Conservation (phyloP, 2,888 invertebrate species). For the Scaptomyza polygonia region DNA sequence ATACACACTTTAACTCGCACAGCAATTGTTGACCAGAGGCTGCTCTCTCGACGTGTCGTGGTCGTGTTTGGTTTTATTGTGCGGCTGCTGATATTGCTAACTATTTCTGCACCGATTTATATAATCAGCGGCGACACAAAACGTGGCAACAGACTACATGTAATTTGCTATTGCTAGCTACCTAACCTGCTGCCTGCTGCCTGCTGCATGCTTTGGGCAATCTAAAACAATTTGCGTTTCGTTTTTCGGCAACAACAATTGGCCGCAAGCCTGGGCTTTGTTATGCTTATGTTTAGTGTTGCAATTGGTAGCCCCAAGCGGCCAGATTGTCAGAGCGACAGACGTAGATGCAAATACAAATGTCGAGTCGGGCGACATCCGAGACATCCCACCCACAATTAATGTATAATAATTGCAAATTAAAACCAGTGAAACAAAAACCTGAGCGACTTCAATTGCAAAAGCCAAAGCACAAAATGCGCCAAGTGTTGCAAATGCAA, state of each 20-base stretch:
- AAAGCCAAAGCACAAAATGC: constrained; percentile 51
- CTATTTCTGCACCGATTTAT: constrained; percentile 69
- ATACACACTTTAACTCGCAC: constrained; percentile 32
- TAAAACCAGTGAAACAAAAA: constrained; percentile 57
- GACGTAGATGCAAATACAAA: constrained; percentile 9
- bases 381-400: constrained; percentile 76
- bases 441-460: constrained; percentile 63
- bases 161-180: constrained; percentile 56
- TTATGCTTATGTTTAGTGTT: constrained; percentile 35
- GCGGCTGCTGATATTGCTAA: constrained; percentile 41
- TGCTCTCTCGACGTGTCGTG: constrained; percentile 48
- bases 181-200: constrained; percentile 31
- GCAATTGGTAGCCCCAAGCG: constrained; percentile 36
- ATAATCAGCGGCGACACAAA: constrained; percentile 77
- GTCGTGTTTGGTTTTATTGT: constrained; percentile 16
- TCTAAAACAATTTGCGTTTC: constrained; percentile 76
- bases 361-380: constrained; percentile 50
- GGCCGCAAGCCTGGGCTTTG: constrained; percentile 11
- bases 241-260: constrained; percentile 47
- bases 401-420: constrained; percentile 78
- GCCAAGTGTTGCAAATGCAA: constrained; percentile 68
- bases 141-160: constrained; percentile 69
- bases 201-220: constrained; percentile 51
- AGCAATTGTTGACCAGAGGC: constrained; percentile 65
- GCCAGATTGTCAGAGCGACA: constrained; percentile 5